Evolutionary conservation across 2,888 invertebrate genomes (phyloP).

Genomic region (Hybos culiciformis): DNA sequence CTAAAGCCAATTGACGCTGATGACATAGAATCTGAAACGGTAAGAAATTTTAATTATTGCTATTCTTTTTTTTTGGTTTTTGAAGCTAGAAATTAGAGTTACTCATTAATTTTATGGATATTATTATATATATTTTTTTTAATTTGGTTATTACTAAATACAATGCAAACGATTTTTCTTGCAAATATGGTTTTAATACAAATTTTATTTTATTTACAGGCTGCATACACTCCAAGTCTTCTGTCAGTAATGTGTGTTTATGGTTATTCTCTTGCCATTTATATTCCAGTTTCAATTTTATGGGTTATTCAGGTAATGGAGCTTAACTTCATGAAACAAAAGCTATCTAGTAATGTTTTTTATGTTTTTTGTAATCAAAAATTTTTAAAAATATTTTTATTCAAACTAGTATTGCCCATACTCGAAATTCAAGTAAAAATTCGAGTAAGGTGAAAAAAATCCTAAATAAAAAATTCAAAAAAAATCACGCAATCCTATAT

Average conservation of each 20-base stretch:
- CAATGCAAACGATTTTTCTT: too few species aligned
- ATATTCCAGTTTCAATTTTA: conserved; percentile 82
- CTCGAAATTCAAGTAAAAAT: too few species aligned
- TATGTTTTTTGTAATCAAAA: not conserved
- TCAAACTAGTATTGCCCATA: too few species aligned
- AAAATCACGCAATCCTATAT: too few species aligned
- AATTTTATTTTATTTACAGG: conserved; percentile 26
- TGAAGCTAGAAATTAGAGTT: not conserved
- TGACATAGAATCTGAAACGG: conserved; percentile 51
- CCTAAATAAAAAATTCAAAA: too few species aligned
- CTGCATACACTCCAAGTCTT: conserved; percentile 47
- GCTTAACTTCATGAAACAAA: not conserved
- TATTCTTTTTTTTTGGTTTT: conserved; percentile 6
- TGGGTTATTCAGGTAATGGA: conserved; percentile 67
- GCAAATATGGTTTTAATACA: too few species aligned
- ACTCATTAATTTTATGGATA: not conserved
- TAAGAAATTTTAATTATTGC: conserved; percentile 23
- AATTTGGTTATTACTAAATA: too few species aligned
- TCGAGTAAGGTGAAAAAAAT: too few species aligned
- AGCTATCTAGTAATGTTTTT: too few species aligned
- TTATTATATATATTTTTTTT: too few species aligned
- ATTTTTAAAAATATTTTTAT: too few species aligned
- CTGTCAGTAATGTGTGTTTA: conserved; percentile 86
- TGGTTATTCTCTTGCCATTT: conserved; percentile 88
- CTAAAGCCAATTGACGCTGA: conserved; percentile 40